Conservation (phyloP, 2,888 invertebrate genomes). For the Athalia rosae region DNA sequence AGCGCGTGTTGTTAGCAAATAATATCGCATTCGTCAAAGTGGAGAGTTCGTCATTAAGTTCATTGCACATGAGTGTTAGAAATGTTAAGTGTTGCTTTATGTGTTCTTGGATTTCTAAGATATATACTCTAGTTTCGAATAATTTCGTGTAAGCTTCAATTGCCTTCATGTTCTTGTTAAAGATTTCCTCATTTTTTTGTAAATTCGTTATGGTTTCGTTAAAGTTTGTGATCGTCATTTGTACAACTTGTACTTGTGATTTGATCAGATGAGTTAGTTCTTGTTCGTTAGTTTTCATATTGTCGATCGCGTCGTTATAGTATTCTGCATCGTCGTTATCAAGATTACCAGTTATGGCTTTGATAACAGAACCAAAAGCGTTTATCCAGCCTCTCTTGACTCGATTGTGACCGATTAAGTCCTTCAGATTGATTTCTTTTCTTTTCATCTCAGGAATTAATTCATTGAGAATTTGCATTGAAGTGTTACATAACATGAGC, state of each 20-base stretch:
- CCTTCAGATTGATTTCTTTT: conserved; percentile 7
- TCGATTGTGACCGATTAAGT: conserved; percentile 8
- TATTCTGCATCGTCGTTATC: conserved; percentile 48
- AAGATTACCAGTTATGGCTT: conserved; percentile 24
- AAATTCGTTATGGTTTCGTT: no score
- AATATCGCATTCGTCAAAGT: conserved; percentile 7
- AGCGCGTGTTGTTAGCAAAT: conserved; percentile 9
- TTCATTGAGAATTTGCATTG: not conserved
- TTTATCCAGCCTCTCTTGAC: conserved; percentile 40
- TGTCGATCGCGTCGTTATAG: conserved; percentile 50
- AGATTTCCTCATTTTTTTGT: conserved; percentile 49
- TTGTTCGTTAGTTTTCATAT: conserved; percentile 49
- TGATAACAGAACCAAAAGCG: conserved; percentile 40
- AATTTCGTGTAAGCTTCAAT: conserved; percentile 47
- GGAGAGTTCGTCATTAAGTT: not conserved
- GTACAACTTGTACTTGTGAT: conserved; percentile 52
- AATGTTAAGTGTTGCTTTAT: not conserved
- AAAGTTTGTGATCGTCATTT: conserved; percentile 51
- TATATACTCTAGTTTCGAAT: not conserved
- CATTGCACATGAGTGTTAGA: conserved; percentile 8
- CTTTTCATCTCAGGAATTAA: conserved; percentile 3
- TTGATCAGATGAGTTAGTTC: conserved; percentile 49
- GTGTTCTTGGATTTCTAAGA: conserved; percentile 14
- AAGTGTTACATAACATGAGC: conserved; percentile 5
- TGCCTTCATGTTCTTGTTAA: conserved; percentile 51